phyloP scores from a whole-genome alignment of 2,113 vertebrate genomes.

The Archilochus colubris region DNA sequence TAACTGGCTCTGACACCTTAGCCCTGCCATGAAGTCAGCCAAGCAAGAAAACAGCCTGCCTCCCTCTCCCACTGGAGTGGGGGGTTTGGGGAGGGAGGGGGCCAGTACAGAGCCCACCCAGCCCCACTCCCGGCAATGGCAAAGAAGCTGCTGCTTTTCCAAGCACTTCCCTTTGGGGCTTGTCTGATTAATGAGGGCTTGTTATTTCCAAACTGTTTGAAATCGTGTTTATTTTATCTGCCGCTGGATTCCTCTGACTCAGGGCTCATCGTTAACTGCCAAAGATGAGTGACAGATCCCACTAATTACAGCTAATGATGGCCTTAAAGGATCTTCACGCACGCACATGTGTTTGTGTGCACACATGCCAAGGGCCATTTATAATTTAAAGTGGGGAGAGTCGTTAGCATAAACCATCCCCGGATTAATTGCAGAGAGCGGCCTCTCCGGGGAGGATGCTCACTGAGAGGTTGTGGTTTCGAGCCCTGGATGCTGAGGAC shows the following conservation, averaged over 20 bases:
- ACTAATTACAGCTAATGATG: conserved; percentile 75
- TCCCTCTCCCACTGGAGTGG: fast-evolving
- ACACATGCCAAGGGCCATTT: conserved; percentile 67
- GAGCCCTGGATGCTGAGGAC: background rate
- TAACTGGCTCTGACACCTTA: background rate
- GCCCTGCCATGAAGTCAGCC: background rate
- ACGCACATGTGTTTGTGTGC: conserved; percentile 52
- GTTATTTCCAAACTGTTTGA: conserved; percentile 70
- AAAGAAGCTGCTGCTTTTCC: conserved; percentile 3
- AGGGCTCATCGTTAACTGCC: conserved; percentile 63
- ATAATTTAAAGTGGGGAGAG: conserved; percentile 70
- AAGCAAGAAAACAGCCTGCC: background rate
- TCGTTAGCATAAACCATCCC: conserved; percentile 47
- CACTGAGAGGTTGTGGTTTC: background rate
- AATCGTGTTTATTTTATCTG: conserved; percentile 71
- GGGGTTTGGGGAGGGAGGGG: background rate
- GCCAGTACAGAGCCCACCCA: background rate
- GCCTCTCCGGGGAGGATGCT: conserved; percentile 24
- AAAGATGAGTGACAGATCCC: conserved; percentile 70
- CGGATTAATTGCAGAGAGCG: conserved; percentile 25
- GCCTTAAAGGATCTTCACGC: conserved; percentile 60
- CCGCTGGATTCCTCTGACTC: conserved; percentile 62
- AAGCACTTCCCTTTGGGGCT: conserved; percentile 28
- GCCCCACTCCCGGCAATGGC: fast-evolving
- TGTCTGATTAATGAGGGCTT: conserved; percentile 65